Evolutionary conservation across 2,888 invertebrate species (phyloP), one percentile per base, ranked within the genome.

Genomic region (Rhyacophila evoluta): DNA sequence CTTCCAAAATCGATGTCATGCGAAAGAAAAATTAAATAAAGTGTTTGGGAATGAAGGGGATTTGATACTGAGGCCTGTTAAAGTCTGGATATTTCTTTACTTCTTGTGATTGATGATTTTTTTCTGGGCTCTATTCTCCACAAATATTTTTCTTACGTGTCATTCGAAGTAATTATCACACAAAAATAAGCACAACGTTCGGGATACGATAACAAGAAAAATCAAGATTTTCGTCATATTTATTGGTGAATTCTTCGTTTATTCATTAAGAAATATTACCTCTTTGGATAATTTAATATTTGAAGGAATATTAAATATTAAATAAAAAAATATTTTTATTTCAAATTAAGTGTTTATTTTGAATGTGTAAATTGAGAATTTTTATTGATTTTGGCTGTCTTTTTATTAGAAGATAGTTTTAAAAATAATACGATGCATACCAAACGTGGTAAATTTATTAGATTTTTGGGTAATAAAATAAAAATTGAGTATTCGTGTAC

Each of bases 381-480:
- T n/a, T n/a, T n/a, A n/a, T n/a, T n/a, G n/a, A n/a, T n/a, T n/a
- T n/a, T n/a, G n/a, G n/a, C 29, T 33, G 29, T 33, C 2, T 33
- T 41, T 5, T 41, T 5, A 41, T 3, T 15, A 15, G 10, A 3
- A 41, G 28, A 29, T 69, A 69, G 0, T 15, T 29, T 2, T 1
- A n/a, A 8, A 69, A 69, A 3, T 69, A 15, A 74, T n/a, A 74
- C 41, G 12, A 39, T 38, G 38, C 71, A n/a, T 28, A 76, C 15
- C 37, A 76, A 68, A 27, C 15, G 39, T 28, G 28, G 28, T 27
- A 77, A 72, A 33, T 72, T 55, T 36, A 37, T 73, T 67, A 67
- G 77, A n/a, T 77, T 77, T 39, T 72, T 77, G 27, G 72, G 72
- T 72, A 41, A 77, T 28, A 36, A 77, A 33, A 77, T 77, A 72